These are phyloP conservation scores for Antheraea pernyi DNA, from an alignment of 1,140 invertebrate genomes.

Conservation along the genomic window DNA sequence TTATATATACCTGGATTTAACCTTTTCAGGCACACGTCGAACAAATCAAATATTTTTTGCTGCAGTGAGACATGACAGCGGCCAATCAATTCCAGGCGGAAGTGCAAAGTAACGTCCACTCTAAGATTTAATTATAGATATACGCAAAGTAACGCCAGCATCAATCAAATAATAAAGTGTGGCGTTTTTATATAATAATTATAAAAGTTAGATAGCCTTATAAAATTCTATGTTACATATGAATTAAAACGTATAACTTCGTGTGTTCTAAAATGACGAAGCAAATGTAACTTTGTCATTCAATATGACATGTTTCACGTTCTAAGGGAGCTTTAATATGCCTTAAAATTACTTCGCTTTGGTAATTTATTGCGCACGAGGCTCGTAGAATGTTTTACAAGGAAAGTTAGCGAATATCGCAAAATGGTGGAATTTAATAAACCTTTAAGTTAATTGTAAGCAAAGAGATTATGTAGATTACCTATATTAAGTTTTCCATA, in stretches of 20 bases:
- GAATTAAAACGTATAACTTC: conserved; percentile 29
- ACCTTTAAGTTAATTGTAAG: not conserved
- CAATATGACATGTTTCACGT: conserved; percentile 37
- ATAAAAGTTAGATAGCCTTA: not conserved
- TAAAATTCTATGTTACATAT: conserved; percentile 13
- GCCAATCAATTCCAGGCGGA: no score
- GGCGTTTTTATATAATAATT: not conserved
- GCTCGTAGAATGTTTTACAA: not conserved
- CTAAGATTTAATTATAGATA: no score
- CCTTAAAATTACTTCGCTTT: conserved; percentile 37
- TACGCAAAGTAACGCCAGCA: no score
- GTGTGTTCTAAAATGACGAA: not conserved
- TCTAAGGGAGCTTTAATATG: conserved; percentile 36
- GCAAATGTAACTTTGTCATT: conserved; percentile 31
- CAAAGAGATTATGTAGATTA: not conserved
- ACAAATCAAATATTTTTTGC: no score
- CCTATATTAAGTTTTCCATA: no score
- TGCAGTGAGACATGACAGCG: no score
- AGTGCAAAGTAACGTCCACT: no score
- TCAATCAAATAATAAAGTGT: no score
- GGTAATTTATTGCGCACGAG: conserved; percentile 4
- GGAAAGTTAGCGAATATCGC: conserved; percentile 7
- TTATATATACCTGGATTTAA: no score
- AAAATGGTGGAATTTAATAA: not conserved
- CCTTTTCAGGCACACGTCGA: no score